A percentile compares a stretch with the other conserved stretches of the same genome.
These are phyloP conservation scores for Tipula vernalis DNA, from an alignment of 2,888 invertebrate species.

Conservation along the genomic window DNA sequence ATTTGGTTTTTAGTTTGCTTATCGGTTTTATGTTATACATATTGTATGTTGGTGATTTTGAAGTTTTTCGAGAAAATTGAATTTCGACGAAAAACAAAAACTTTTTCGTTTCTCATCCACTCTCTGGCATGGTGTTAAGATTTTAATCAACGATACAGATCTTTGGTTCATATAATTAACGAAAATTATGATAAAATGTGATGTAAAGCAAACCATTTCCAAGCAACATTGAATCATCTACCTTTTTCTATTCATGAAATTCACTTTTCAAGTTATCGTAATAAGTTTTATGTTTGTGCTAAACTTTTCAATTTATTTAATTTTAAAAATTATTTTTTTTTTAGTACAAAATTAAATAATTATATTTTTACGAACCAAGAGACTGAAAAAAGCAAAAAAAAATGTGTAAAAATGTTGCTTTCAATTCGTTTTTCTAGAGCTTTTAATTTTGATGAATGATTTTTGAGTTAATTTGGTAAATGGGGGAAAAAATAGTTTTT, in stretches of 20 bases:
- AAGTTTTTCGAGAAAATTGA: neutral
- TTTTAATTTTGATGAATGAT: neutral
- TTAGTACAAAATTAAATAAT: neutral
- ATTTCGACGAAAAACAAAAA: neutral
- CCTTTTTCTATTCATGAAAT: neutral
- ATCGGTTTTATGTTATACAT: no score
- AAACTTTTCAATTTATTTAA: neutral
- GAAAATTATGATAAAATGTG: neutral
- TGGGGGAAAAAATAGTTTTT: neutral
- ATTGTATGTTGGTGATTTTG: neutral
- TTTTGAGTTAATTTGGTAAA: neutral
- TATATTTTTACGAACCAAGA: neutral
- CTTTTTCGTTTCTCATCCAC: neutral
- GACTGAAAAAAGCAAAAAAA: neutral
- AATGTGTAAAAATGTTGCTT: neutral
- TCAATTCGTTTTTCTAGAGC: neutral
- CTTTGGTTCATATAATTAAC: neutral
- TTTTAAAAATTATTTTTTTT: neutral
- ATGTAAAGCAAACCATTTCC: neutral
- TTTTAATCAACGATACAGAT: neutral
- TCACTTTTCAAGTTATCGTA: neutral
- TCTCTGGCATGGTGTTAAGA: neutral
- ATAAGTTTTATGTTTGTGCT: neutral
- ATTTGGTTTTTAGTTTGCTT: neutral
- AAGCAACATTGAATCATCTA: neutral